Base-by-base conservation (phyloP, 2,113 vertebrate species). In the Tauraco erythrolophus region DNA sequence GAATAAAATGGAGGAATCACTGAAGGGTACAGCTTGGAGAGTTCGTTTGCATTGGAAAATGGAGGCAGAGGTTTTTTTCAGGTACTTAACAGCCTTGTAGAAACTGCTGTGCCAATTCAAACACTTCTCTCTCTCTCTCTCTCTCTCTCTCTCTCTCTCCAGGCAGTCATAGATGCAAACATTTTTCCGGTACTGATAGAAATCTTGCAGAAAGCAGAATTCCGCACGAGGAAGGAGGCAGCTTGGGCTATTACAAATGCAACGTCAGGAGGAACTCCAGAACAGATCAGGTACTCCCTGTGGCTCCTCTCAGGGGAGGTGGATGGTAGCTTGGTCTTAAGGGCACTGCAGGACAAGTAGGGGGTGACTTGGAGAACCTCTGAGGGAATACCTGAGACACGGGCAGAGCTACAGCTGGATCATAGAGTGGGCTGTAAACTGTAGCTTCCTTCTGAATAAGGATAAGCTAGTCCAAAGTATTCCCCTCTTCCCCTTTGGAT, bases 231-330 rank as follows among this genome's bases (percentile, higher is more conserved):
- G 97, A 99, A 99, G 92, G 99, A 99, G 96, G 99, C 99, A 6
- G 99, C 99, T 1, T 99, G 99, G 99, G 99, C 99, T 41, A 99
- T 99, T 87, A 99, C 99, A 23, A 99, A 99, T 5, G 99, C 99
- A 46, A 99, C 99, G 0, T 99, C 99, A 5, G 99, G 99, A 95
- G 99, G 99, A 62, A 99, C 99, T 1, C 98, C 99, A 1, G 99
- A 99, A 43, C 99, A 99, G 97, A 99, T 99, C 95, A 99, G 99
- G 99, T 99, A 94, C 61, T 53, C 10, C 31, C 23, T 7, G 7
- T 0, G n/a, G 27, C 46, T 10, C 10, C 50, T 64, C 43, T 8
- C 3, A 2, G 14, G 31, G 39, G 19, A 35, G 3, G 12, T n/a
- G n/a, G n/a, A 2, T 19, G 31, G 23, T 5, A 60, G 30, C n/a